Evolutionary conservation across 1,140 invertebrate genomes (phyloP), one percentile per base, ranked within the genome.

Genomic region (Drosophila nigromelanica): DNA sequence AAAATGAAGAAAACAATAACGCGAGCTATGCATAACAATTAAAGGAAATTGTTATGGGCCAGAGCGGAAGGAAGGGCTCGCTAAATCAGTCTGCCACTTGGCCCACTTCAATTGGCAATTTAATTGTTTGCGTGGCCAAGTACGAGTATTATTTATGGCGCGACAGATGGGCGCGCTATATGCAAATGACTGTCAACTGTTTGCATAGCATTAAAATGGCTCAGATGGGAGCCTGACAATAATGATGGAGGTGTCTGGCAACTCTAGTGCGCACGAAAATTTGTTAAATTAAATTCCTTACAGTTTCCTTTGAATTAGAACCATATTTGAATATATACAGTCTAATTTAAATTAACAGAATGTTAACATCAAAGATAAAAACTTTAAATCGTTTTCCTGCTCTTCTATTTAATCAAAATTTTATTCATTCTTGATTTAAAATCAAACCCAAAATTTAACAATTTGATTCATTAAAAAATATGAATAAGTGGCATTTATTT

Each of bases 71-170:
- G 8, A 4, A 24, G 40, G 14, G 3, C 11, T 2, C 11, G 4
- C 5, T 18, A 47, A 70, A 55, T 55, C 59, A 63, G 67, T 39
- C 21, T 40, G 43, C 10, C 56, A 51, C 15, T 56, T 50, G 50
- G 43, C 11, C 15, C 51, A 48, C 33, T 35, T 35, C 59, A 63
- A 75, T 80, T 66, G 77, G 66, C 74, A 63, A 58, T 61, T 76
- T 72, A 80, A 80, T 80, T 80, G 78, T 79, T 79, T 79, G 66
- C 48, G 35, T 42, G 43, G 56, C 39, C 21, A 30, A 47, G 52
- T 55, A 40, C 24, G 52, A 42, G 64, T 21, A 48, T 71, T 80
- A 80, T 64, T 35, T 37, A 35, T 5, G 27, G 43, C 14, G 12
- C 45, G 40, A 30, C 77, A 76, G 64, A 71, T 80, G 72, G 47